A percentile compares a stretch with the other conserved stretches of the same genome.
Conservation (phyloP, 1,140 invertebrate species). For the Bombus confusus region DNA sequence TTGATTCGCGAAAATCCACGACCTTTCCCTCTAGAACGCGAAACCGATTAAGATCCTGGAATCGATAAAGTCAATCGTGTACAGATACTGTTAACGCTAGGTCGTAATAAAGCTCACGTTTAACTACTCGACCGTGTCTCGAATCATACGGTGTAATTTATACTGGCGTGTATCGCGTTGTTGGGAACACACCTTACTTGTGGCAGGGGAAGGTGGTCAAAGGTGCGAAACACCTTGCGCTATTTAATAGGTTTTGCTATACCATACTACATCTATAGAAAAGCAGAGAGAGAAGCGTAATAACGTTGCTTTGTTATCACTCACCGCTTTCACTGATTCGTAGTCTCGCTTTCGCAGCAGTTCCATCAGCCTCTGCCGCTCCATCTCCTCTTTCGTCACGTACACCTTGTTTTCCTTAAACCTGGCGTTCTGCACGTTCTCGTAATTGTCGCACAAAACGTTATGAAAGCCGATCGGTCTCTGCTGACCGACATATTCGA, state of each 20-base stretch:
- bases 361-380: constrained; percentile 71
- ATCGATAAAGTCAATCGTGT: neutral
- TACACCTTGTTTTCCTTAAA: constrained; percentile 67
- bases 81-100: neutral
- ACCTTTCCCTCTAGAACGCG: neutral
- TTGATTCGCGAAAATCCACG: constrained; percentile 1
- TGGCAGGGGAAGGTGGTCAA: neutral
- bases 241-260: no score
- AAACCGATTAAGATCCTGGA: neutral
- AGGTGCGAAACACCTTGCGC: neutral
- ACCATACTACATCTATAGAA: no score
- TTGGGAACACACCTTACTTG: neutral
- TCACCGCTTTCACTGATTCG: constrained; percentile 71
- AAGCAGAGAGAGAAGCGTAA: neutral
- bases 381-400: constrained; percentile 73
- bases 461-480: constrained; percentile 69
- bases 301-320: constrained; percentile 35
- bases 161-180: neutral
- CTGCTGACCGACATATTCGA: constrained; percentile 38
- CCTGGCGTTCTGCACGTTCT: constrained; percentile 51
- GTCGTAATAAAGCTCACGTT: neutral
- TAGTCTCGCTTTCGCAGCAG: constrained; percentile 70
- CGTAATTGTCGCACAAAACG: constrained; percentile 73
- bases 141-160: neutral
- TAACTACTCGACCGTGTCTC: neutral